phyloP scores from a whole-genome alignment of 2,113 vertebrate species.

The Aspiorhynchus laticeps region DNA sequence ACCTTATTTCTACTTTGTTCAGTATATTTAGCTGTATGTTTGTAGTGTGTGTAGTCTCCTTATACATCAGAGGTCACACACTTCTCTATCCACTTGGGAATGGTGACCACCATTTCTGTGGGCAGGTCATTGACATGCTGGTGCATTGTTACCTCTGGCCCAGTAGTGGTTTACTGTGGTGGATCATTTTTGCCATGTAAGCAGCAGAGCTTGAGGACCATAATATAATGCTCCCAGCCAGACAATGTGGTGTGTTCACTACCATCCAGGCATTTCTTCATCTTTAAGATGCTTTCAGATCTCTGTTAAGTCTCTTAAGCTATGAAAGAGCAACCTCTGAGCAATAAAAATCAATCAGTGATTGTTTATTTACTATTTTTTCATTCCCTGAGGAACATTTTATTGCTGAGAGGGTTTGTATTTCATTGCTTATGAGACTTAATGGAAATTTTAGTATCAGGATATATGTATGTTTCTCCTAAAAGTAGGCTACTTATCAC shows the following conservation, averaged over 20 bases:
- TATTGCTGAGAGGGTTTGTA: not conserved
- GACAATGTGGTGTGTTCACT: not conserved
- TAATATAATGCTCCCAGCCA: constrained; percentile 26
- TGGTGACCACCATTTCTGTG: constrained; percentile 2
- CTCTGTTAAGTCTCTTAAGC: not conserved
- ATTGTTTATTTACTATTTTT: constrained; percentile 6
- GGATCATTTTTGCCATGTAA: constrained; percentile 33
- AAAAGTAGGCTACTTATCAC: no score
- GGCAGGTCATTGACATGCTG: constrained; percentile 4
- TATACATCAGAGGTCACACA: not conserved
- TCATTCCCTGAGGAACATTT: not conserved
- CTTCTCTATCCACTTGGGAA: not conserved
- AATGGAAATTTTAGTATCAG: not conserved
- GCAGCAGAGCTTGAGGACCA: constrained; percentile 29
- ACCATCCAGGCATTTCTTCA: constrained; percentile 41
- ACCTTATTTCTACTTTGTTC: not conserved
- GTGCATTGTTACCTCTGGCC: constrained; percentile 22
- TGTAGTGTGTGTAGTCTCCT: not conserved
- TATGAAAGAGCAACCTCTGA: not conserved
- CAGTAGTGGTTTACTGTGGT: not conserved
- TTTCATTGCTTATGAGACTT: not conserved
- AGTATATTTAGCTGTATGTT: not conserved
- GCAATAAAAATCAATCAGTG: not conserved
- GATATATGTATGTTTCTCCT: no score
- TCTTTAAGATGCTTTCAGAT: not conserved